Percentiles rank a stretch among this genome's conserved stretches.
These are phyloP conservation scores for Caenorhabditis imperialis DNA, from an alignment of 2,888 invertebrate species.

Conservation along the genomic window DNA sequence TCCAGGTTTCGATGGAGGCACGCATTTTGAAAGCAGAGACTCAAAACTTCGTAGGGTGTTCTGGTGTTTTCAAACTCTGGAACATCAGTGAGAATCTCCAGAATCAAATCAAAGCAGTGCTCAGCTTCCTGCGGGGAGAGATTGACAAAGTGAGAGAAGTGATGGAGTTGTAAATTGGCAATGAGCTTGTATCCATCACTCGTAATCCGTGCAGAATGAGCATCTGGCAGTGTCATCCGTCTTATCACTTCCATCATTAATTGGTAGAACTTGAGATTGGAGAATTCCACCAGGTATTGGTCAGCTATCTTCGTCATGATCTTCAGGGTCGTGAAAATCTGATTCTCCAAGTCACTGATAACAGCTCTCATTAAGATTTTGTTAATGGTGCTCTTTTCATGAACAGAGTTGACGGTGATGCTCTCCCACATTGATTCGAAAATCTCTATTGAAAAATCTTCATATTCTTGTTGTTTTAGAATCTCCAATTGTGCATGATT, in stretches of 20 bases:
- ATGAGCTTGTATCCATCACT: conserved; percentile 20
- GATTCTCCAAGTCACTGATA: background rate
- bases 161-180: conserved; percentile 9
- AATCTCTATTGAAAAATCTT: background rate
- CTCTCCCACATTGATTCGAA: conserved; percentile 23
- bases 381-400: background rate
- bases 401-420: background rate
- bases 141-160: conserved; percentile 19
- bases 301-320: background rate
- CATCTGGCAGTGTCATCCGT: background rate
- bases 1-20: conserved; percentile 24
- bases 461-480: background rate
- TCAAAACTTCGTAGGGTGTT: conserved; percentile 21
- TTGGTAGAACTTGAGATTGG: background rate
- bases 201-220: background rate
- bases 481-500: too few species aligned
- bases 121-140: conserved; percentile 19
- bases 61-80: conserved; percentile 17
- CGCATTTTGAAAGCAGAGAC: conserved; percentile 25
- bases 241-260: background rate
- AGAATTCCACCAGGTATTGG: background rate
- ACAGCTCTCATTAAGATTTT: conserved; percentile 7
- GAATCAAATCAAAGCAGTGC: conserved; percentile 4
- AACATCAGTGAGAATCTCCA: conserved; percentile 7
- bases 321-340: conserved; percentile 3